Conservation (phyloP, 2,888 invertebrate genomes). For the Arrhopalites spinosus region DNA sequence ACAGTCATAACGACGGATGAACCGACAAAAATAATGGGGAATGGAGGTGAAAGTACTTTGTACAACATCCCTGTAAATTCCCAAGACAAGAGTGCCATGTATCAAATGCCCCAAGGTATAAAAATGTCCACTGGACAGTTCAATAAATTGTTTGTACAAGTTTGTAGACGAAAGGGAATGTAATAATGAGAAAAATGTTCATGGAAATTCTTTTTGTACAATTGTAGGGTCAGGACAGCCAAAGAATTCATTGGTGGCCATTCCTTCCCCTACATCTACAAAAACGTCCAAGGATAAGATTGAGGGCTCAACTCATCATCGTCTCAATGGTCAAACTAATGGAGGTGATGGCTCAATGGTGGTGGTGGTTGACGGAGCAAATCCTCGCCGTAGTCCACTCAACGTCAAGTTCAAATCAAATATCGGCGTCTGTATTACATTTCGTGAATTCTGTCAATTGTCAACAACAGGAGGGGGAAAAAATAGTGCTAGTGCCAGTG, state of each 20-base stretch:
- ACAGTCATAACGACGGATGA: neutral
- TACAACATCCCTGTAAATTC: slow-evolving; percentile 19
- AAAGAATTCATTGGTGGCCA: too few species aligned
- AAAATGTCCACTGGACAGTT: too few species aligned
- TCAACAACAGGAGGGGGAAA: neutral
- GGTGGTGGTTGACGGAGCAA: neutral
- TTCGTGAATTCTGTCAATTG: slow-evolving; percentile 35
- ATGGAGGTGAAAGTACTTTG: slow-evolving; percentile 21
- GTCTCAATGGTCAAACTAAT: neutral
- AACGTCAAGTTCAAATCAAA: slow-evolving; percentile 36
- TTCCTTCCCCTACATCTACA: too few species aligned
- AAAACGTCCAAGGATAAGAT: too few species aligned
- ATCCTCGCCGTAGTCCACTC: slow-evolving; percentile 12
- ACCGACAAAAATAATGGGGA: slow-evolving; percentile 17
- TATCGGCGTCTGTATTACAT: slow-evolving; percentile 30
- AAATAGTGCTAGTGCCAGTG: neutral
- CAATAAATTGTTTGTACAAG: too few species aligned
- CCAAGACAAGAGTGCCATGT: too few species aligned
- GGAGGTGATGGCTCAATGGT: neutral
- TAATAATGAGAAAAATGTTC: too few species aligned
- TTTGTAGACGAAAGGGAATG: too few species aligned
- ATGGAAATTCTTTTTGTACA: too few species aligned
- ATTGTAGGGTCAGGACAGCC: too few species aligned
- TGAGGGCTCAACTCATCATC: too few species aligned
- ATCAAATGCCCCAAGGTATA: too few species aligned